Evolutionary conservation across 2,113 vertebrate species (phyloP).

Genomic region (Thamnophis sirtalis): DNA sequence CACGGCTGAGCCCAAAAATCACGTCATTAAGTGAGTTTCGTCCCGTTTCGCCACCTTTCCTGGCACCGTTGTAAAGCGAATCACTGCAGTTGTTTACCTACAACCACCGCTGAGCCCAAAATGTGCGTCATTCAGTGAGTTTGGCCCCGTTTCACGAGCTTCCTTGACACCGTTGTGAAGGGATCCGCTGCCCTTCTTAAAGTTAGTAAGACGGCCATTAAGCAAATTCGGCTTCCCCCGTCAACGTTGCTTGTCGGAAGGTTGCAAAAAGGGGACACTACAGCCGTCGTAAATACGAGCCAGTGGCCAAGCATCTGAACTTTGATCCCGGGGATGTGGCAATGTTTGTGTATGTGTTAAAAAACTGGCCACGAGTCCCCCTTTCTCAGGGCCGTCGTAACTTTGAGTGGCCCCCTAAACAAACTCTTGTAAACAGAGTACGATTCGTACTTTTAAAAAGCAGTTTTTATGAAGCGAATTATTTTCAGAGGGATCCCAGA

Average conservation of each 20-base stretch:
- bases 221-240: too few species aligned
- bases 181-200: too few species aligned
- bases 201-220: too few species aligned
- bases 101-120: neutral
- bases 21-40: neutral
- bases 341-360: neutral
- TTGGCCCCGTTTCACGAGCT: neutral
- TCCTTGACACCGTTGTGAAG: neutral
- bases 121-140: neutral
- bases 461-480: neutral
- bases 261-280: neutral
- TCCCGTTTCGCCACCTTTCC: neutral
- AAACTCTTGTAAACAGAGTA: neutral
- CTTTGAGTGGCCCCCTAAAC: neutral
- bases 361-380: accelerated
- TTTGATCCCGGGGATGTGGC: too few species aligned
- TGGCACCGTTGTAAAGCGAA: neutral
- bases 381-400: neutral
- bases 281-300: neutral
- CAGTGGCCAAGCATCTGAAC: neutral
- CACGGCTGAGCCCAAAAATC: neutral
- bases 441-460: neutral
- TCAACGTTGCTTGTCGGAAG: neutral
- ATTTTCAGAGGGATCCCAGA: neutral
- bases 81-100: too few species aligned